phyloP scores from a whole-genome alignment of 2,888 invertebrate species.

The Hermodice carunculata region DNA sequence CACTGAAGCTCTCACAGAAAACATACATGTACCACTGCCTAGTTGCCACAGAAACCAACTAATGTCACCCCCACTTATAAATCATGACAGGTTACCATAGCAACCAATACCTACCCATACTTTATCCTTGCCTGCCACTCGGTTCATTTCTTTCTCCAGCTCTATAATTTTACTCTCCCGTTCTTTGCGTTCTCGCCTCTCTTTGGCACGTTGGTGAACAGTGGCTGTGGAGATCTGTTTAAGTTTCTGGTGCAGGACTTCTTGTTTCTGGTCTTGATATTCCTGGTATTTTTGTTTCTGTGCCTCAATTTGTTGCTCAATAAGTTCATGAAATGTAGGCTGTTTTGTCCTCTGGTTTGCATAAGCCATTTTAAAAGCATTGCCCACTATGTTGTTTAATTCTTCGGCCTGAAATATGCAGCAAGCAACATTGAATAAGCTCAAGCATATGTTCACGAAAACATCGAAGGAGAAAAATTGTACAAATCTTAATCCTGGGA shows the following conservation, averaged over 20 bases:
- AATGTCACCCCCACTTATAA: no score
- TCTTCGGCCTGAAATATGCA: slow-evolving; percentile 84
- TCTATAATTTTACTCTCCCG: slow-evolving; percentile 44
- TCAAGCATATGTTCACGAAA: no score
- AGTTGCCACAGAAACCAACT: no score
- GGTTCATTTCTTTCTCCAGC: slow-evolving; percentile 25
- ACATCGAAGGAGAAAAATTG: no score
- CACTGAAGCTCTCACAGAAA: no score
- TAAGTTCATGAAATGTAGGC: slow-evolving; percentile 67
- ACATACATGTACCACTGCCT: no score
- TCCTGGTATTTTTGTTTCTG: slow-evolving; percentile 57
- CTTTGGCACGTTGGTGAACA: slow-evolving; percentile 51
- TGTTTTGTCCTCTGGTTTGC: slow-evolving; percentile 76
- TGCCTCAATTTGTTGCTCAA: slow-evolving; percentile 61
- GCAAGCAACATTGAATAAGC: not conserved
- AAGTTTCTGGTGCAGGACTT: slow-evolving; percentile 37
- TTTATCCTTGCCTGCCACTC: slow-evolving; percentile 31
- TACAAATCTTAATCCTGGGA: no score
- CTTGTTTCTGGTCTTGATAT: slow-evolving; percentile 32
- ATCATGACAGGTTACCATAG: no score
- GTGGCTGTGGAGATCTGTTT: slow-evolving; percentile 61
- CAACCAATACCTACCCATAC: slow-evolving; percentile 28
- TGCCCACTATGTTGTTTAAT: slow-evolving; percentile 87
- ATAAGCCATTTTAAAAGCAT: slow-evolving; percentile 94
- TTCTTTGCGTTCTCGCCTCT: slow-evolving; percentile 56